Evolutionary conservation across 2,113 vertebrate species (phyloP).

Genomic region (Brachyhypopomus gauderio): DNA sequence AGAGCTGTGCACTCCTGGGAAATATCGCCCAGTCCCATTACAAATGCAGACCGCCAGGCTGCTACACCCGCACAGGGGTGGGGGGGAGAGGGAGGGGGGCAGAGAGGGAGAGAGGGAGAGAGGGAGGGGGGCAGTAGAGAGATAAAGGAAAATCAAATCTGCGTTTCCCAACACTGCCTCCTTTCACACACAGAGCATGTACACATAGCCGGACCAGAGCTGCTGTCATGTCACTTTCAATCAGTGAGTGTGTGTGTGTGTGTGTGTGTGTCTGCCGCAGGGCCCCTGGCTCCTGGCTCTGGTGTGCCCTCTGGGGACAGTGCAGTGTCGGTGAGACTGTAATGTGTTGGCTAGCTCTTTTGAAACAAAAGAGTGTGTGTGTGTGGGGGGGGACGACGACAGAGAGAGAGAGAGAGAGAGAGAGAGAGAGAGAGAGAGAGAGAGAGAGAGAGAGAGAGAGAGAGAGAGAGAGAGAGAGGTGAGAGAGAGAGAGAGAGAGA

Average conservation of each 20-base stretch:
- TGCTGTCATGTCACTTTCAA: constrained; percentile 62
- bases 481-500: constrained; percentile 25
- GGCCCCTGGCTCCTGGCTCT: constrained; percentile 51
- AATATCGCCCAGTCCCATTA: constrained; percentile 82
- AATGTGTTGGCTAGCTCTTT: constrained; percentile 49
- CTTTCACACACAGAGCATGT: constrained; percentile 53
- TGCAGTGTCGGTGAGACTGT: constrained; percentile 50
- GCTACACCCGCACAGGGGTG: constrained; percentile 54
- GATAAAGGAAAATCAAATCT: constrained; percentile 73
- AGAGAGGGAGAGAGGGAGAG: constrained; percentile 37
- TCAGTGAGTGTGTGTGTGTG: constrained; percentile 44
- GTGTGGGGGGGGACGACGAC: neutral
- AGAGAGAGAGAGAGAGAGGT: constrained; percentile 22
- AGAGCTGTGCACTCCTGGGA: constrained; percentile 74
- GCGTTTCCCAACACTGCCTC: constrained; percentile 58
- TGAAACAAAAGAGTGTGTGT: constrained; percentile 21
- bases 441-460: constrained; percentile 27
- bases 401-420: constrained; percentile 24
- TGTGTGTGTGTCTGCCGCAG: constrained; percentile 46
- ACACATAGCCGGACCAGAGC: constrained; percentile 40
- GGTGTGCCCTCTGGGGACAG: constrained; percentile 49
- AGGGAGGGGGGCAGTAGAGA: constrained; percentile 36
- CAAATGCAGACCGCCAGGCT: constrained; percentile 64
- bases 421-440: constrained; percentile 17
- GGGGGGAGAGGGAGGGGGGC: constrained; percentile 37